Base-by-base conservation (phyloP, 2,797 vertebrate species). In the Pogoniulus pusillus region DNA sequence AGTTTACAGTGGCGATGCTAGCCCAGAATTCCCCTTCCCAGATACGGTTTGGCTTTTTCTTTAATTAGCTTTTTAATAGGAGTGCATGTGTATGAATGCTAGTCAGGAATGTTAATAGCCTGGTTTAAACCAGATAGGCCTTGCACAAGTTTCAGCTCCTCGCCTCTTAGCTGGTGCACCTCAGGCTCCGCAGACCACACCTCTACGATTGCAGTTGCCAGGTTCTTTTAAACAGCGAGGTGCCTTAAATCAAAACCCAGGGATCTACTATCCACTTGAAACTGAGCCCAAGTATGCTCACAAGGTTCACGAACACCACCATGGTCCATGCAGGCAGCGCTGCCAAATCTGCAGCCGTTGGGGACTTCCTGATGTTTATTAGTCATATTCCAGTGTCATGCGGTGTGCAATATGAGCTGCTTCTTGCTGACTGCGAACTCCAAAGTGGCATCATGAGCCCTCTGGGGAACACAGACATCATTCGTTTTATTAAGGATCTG, bases 291-390 rank as follows among this genome's bases (percentile, higher is more conserved):
- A 26, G 30, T 80, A 78, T 6, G 19, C 81, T 91, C 72, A 66
- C 51, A 91, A 85, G 30, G 49, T 85, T 83, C 59, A 41, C 1
- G 29, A 82, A 24, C 55, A 49, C 75, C 59, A 64, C 32, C 62
- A 49, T 30, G 9, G 72, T 85, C 35, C 72, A 22, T 77, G 90
- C 78, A 53, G 81, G 63, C 47, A 72, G 65, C 4, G 1, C 65
- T 93, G 93, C 88, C 91, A 91, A 92, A 87, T 63, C 89, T 13
- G 8, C 85, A 90, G 87, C 62, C 76, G 5, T 75, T 93, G 83
- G 90, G 94, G 85, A 94, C 91, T 95, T 96, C 93, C 94, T 96
- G 90, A 53, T 94, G 88, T 95, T 95, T 95, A 82, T 92, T 80
- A 92, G 93, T 92, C 88, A 69, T 82, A 32, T 84, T 90, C 91